Evolutionary conservation across 1,140 invertebrate species (phyloP), one percentile per base, ranked within the genome.

Genomic region (Homarus americanus): DNA sequence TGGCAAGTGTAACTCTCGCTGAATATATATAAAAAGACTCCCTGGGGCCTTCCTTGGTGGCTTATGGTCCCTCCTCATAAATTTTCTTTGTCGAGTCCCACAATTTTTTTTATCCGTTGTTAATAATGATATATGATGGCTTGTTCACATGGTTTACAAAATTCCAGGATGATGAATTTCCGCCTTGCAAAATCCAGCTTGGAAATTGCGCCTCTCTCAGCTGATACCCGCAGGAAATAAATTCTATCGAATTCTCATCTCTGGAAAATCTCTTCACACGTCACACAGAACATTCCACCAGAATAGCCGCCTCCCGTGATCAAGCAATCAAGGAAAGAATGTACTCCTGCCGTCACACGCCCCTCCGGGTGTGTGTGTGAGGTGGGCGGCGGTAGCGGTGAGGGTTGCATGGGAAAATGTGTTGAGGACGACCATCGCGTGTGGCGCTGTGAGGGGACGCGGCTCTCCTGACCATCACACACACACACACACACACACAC

Each of bases 361-460:
- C 15, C 2, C 15, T 38, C n/a, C 32, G 7, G 53, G 20, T 53
- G 80, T 53, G 49, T 28, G 28, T 2, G 1, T 53, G 49, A 3
- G 5, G 80, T 53, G 80, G 80, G 49, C 28, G 28, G 28, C 9
- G 80, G 49, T 9, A 20, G 80, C 10, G 53, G 49, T 32, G 49
- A 12, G n/a, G 28, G 79, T 53, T 38, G 75, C 36, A 78, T 78
- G 75, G 75, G 75, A 78, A 78, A 78, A 44, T 78, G 24, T 10
- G 40, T 17, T 17, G 32, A n/a, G 75, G 38, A 10, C n/a, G 38
- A 12, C 10, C 20, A 9, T 17, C 32, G 44, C 44, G 49, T 28
- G 41, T 41, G 44, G 9, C 9, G 44, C 44, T 49, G 40, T n/a
- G 28, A 34, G 79, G 28, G n/a, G 79, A 34, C 32, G 28, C 44